Base-by-base conservation (phyloP, 2,797 vertebrate species). In the Megalops cyprinoides region DNA sequence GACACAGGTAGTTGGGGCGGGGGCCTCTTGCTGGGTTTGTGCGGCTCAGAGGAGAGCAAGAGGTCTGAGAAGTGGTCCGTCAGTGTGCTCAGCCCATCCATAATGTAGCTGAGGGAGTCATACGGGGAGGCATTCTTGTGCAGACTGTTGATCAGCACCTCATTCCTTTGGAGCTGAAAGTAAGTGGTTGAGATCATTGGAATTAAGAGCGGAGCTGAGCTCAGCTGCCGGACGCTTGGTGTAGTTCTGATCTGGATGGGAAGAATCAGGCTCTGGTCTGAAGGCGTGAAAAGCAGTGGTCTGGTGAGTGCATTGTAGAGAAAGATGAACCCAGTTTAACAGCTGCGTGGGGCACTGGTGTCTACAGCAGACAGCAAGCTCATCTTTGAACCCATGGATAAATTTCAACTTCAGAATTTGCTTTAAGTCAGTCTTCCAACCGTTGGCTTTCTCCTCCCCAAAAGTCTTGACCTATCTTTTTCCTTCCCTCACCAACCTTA, bases 331-430 rank as follows among this genome's bases (percentile, higher is more conserved):
- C 97, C 97, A 98, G 93, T 97, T 97, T 90, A 98, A 93, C 82
- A 98, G 94, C 94, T 98, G 97, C 73, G 96, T 95, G 44, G 98
- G 90, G 97, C 96, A 94, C 96, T 98, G 88, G 96, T 98, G 94
- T 99, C 97, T 95, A 98, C 98, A 88, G 97, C 97, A 94, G 98
- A 99, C 96, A 99, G 90, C 94, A 97, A 93, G 88, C 98, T 99
- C 98, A 99, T 99, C 95, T 97, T 99, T 94, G 87, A 83, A 87
- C 83, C 91, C 86, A 88, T 86, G 88, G 90, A 92, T 90, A 90
- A 87, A 79, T 89, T 92, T 90, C 88, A 91, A 91, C 87, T 88
- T 86, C 79, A 83, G 20, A 44, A 81, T 82, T 82, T 76, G 75
- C 80, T 62, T 48, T 67, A 82, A 82, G 65, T 65, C 60, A 23